These are phyloP conservation scores for Raphicerus campestris DNA, from an alignment of 2,113 vertebrate species.

Conservation along the genomic window DNA sequence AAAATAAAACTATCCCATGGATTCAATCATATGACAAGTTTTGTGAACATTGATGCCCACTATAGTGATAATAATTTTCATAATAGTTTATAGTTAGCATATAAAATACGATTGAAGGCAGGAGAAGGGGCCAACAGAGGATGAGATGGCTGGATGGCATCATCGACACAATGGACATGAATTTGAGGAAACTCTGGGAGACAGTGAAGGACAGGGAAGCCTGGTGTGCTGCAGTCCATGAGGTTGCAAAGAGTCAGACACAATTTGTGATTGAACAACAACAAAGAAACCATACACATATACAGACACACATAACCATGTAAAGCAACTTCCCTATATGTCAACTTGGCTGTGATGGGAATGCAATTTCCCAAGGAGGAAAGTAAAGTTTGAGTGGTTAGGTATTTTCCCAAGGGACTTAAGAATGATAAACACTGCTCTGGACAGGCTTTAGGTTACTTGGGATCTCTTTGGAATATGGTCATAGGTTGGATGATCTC, in stretches of 20 bases:
- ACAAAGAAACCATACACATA: neutral
- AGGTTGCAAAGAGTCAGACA: neutral
- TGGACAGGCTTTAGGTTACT: neutral
- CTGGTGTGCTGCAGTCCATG: neutral
- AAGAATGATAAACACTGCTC: neutral
- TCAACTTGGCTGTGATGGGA: neutral
- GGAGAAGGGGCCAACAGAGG: neutral
- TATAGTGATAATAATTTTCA: neutral
- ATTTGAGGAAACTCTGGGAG: neutral
- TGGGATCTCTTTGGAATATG: neutral
- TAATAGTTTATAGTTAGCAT: neutral
- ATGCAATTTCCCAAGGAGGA: neutral
- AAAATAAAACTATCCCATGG: neutral
- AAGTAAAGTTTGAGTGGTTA: neutral
- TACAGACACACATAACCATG: neutral
- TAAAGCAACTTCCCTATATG: neutral
- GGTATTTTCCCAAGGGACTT: neutral
- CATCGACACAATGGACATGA: neutral
- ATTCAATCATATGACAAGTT: neutral
- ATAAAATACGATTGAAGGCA: neutral
- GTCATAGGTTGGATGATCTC: neutral
- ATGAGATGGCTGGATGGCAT: neutral
- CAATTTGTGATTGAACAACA: neutral
- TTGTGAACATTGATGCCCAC: neutral
- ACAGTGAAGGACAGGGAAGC: neutral